Conservation (phyloP, 1,140 invertebrate species). For the Maniola jurtina region DNA sequence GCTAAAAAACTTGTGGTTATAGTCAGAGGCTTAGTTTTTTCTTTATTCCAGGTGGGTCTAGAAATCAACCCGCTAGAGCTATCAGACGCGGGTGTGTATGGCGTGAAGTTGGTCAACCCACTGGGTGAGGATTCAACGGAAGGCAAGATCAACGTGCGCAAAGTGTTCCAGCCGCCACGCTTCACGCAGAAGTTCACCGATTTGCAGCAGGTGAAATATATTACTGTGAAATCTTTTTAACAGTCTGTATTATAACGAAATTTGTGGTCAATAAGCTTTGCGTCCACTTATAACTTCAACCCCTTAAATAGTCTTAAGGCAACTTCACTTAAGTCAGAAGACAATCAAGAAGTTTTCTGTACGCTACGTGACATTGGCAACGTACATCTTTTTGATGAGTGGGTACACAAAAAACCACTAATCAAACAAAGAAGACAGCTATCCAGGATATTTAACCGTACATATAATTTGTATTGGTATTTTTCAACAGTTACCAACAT, state of each 20-base stretch:
- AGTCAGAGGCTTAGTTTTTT: background rate
- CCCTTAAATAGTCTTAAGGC: too few relatives aligned
- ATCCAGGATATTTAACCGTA: too few relatives aligned
- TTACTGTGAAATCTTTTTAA: background rate
- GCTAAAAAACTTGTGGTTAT: background rate
- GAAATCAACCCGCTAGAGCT: conserved; percentile 85
- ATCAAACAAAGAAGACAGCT: too few relatives aligned
- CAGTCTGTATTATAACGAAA: too few relatives aligned
- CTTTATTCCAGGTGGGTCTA: conserved; percentile 81
- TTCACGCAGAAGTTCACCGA: conserved; percentile 92
- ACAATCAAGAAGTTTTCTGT: too few relatives aligned
- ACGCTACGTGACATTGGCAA: too few relatives aligned
- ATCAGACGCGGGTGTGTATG: conserved; percentile 88
- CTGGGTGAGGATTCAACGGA: conserved; percentile 85
- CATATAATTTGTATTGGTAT: background rate
- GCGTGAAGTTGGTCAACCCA: conserved; percentile 86
- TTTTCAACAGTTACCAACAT: conserved; percentile 80
- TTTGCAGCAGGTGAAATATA: conserved; percentile 84
- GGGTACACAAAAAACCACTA: too few relatives aligned
- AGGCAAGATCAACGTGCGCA: conserved; percentile 86
- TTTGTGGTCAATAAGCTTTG: too few relatives aligned
- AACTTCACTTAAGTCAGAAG: too few relatives aligned
- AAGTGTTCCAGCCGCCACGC: conserved; percentile 87
- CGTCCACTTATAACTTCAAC: too few relatives aligned
- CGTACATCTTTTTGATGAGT: too few relatives aligned